Conservation (phyloP, 2,797 vertebrate genomes). For the Sebastes nivosus region DNA sequence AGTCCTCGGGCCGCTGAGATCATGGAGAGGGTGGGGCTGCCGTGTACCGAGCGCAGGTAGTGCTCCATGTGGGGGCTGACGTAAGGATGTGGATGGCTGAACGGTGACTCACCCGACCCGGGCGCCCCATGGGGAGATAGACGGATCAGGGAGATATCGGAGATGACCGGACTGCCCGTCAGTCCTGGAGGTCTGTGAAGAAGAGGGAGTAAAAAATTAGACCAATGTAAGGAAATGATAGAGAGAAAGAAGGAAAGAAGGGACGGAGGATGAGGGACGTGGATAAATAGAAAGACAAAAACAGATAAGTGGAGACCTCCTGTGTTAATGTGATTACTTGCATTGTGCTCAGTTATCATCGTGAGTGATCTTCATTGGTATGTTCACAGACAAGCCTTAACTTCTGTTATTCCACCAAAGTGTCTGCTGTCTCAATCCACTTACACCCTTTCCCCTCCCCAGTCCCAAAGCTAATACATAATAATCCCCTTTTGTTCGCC, state of each 20-base stretch:
- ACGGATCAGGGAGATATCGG: conserved; percentile 95
- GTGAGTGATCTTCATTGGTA: conserved; percentile 29
- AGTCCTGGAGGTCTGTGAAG: conserved; percentile 89
- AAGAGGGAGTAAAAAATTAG: background rate
- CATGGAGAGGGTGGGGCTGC: conserved; percentile 95
- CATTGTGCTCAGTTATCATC: conserved; percentile 14
- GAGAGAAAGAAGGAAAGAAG: background rate
- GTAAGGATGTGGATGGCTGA: conserved; percentile 90
- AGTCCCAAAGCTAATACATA: conserved; percentile 59
- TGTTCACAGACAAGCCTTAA: conserved; percentile 49
- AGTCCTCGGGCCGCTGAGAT: conserved; percentile 95
- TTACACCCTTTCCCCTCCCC: conserved; percentile 28
- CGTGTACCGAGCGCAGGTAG: conserved; percentile 94
- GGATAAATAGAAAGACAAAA: background rate
- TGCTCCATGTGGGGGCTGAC: conserved; percentile 96
- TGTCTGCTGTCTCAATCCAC: conserved; percentile 36
- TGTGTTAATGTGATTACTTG: conserved; percentile 23
- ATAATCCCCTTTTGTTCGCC: conserved; percentile 69
- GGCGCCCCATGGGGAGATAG: conserved; percentile 89
- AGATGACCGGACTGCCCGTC: conserved; percentile 93
- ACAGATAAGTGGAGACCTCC: background rate
- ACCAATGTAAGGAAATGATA: background rate
- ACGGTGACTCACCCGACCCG: conserved; percentile 87
- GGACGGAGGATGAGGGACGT: background rate
- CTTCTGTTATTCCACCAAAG: conserved; percentile 32